Evolutionary conservation across 2,797 vertebrate genomes (phyloP), one percentile per base, ranked within the genome.

Genomic region (Mormyrops attenuatus): DNA sequence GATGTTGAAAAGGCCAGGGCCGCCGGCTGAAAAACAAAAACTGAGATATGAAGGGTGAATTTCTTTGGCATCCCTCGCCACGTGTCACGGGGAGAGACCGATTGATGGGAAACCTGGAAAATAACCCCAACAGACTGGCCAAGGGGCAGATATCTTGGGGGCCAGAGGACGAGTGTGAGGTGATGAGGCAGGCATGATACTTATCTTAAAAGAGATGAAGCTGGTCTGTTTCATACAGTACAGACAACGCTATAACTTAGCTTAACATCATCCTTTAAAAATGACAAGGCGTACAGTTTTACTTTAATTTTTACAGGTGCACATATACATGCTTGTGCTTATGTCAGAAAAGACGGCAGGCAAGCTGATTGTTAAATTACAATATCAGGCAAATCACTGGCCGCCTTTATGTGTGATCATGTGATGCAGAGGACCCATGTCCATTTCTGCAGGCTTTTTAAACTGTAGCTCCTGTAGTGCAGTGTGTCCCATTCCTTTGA

Each of bases 11-110:
- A 82, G 77, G 41, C 7, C 77, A 82, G 41, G 69, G 38, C 3
- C 41, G 1, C 7, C 3, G 22, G 82, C 47, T 34, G 82, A 13
- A 50, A 52, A 30, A 52, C 82, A 85, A 52, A 85, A 50, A 85
- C n/a, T 52, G 82, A 85, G 49, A 52, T 49, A 85, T 85, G 49
- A 85, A 85, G 47, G 22, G 47, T 85, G 26, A 85, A 85, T 85
- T 85, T 82, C 77, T 82, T 47, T 82, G 77, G 77, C 77, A 82
- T 82, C 77, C 41, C 41, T 82, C 41, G 8, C 77, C 41, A 38
- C 1, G 41, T 82, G 77, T 47, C 20, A 20, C 7, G 8, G 6
- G 20, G 20, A 82, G 77, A 47, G 77, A 47, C 20, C 41, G 17
- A 47, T 11, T 47, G 41, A 47, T 82, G 77, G 41, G 77, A 22